phyloP scores from a whole-genome alignment of 2,113 vertebrate species.

The Sciurus niger region DNA sequence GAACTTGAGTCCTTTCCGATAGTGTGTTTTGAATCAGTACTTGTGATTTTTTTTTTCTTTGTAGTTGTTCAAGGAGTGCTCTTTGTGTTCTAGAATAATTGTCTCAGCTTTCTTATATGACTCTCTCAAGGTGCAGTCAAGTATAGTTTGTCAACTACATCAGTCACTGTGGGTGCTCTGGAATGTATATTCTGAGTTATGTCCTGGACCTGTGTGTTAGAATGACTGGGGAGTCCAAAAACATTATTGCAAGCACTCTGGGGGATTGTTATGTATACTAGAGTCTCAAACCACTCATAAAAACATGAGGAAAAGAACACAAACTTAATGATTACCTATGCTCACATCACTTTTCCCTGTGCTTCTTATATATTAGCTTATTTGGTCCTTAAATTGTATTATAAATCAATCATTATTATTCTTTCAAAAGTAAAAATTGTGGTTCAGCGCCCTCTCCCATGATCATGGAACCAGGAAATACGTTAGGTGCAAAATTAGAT shows the following conservation, averaged over 20 bases:
- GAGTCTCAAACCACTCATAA: neutral
- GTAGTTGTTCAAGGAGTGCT: neutral
- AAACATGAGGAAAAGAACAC: neutral
- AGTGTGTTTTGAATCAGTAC: neutral
- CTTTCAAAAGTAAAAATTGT: slow-evolving; percentile 20
- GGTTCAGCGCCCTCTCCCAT: neutral
- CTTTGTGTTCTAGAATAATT: neutral
- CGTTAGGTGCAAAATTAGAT: neutral
- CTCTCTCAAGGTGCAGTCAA: neutral
- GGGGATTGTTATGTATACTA: neutral
- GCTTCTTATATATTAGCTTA: neutral
- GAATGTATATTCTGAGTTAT: neutral
- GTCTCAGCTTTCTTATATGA: neutral
- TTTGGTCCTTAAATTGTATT: neutral
- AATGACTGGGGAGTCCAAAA: neutral
- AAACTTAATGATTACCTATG: neutral
- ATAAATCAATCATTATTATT: neutral
- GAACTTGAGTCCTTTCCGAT: neutral
- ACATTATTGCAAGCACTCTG: neutral
- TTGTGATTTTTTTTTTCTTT: neutral
- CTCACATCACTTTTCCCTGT: neutral
- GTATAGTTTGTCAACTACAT: accelerated
- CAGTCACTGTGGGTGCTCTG: neutral
- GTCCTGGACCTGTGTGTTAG: neutral
- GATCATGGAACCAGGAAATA: neutral